Conservation (phyloP, 2,113 vertebrate species). For the Hucho hucho region DNA sequence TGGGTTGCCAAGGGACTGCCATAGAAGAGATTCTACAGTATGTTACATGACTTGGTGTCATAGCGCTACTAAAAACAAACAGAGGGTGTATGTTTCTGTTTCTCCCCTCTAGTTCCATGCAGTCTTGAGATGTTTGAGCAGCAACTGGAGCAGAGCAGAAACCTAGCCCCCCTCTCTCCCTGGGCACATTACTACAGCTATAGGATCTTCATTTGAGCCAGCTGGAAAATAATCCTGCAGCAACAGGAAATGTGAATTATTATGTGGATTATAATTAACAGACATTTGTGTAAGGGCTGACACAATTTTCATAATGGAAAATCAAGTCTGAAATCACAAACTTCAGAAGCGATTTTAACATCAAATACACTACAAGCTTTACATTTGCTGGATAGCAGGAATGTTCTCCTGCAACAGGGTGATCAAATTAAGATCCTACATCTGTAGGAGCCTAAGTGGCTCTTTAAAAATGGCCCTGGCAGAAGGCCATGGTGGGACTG, state of each 20-base stretch:
- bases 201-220: slow-evolving; percentile 24
- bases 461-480: slow-evolving; percentile 13
- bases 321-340: neutral
- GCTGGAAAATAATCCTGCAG: too few species aligned
- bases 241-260: too few species aligned
- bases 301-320: too few species aligned
- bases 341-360: too few species aligned
- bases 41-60: neutral
- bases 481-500: slow-evolving; percentile 7
- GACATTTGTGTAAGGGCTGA: too few species aligned
- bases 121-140: slow-evolving; percentile 20
- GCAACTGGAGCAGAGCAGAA: slow-evolving; percentile 11
- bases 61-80: neutral
- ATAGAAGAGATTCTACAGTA: too few species aligned
- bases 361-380: too few species aligned
- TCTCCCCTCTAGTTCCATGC: neutral
- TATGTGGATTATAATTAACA: too few species aligned
- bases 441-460: slow-evolving; percentile 17
- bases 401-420: too few species aligned
- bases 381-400: too few species aligned
- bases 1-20: too few species aligned
- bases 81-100: neutral
- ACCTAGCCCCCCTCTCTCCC: slow-evolving; percentile 15
- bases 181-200: neutral
- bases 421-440: too few species aligned